Evolutionary conservation across 2,113 vertebrate species (phyloP).

Genomic region (Okapia johnstoni): DNA sequence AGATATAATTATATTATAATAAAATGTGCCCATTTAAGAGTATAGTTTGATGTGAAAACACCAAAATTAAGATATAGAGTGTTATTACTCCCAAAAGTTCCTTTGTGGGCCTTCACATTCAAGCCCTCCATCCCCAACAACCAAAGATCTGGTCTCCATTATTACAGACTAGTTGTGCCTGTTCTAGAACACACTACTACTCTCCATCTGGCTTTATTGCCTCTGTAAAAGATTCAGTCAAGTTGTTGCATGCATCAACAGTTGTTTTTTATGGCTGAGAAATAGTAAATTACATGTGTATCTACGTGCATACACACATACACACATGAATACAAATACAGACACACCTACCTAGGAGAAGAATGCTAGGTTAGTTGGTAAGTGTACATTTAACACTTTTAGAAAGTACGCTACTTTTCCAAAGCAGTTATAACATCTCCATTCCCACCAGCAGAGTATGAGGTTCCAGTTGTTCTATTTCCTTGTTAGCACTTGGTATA

Average conservation of each 20-base stretch:
- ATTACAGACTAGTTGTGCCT: neutral
- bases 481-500: neutral
- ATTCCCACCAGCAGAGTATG: neutral
- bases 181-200: neutral
- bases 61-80: neutral
- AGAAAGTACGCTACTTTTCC: neutral
- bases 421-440: neutral
- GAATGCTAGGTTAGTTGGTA: neutral
- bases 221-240: neutral
- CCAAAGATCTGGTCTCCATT: neutral
- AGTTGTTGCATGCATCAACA: neutral
- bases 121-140: neutral
- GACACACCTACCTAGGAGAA: neutral
- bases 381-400: neutral
- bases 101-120: neutral
- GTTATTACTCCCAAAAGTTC: neutral
- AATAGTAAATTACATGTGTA: neutral
- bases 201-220: neutral
- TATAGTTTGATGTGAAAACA: neutral
- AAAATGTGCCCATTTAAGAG: neutral
- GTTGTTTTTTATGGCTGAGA: neutral
- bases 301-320: rapidly evolving
- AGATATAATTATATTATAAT: neutral
- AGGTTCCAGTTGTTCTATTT: neutral
- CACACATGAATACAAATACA: neutral